Evolutionary conservation across 1,140 invertebrate species (phyloP).

Genomic region (Subanguina moxae): DNA sequence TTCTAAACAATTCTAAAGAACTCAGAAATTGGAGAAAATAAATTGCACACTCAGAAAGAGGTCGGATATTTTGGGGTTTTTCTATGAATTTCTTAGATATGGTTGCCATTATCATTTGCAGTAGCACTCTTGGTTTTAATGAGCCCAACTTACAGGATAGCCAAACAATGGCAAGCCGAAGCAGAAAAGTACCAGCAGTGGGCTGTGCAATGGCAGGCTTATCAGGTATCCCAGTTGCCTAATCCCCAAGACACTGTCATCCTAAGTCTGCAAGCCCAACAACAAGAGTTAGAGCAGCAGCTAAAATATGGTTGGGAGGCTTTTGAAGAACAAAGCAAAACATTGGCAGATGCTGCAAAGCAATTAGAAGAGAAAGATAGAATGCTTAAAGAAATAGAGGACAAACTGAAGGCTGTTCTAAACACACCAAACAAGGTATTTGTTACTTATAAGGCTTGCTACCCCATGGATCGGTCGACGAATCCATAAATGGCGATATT

Average conservation of each 20-base stretch:
- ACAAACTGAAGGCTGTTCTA: background rate
- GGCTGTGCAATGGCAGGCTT: slow-evolving; percentile 55
- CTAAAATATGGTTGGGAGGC: slow-evolving; percentile 52
- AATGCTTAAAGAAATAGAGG: slow-evolving; percentile 9
- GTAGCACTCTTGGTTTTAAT: background rate
- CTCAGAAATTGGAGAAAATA: too few species aligned
- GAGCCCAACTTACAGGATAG: slow-evolving; percentile 27
- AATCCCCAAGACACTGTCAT: slow-evolving; percentile 44
- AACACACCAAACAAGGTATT: slow-evolving; percentile 1
- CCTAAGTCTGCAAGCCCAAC: slow-evolving; percentile 36
- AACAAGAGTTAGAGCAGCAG: slow-evolving; percentile 46
- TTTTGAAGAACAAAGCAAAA: slow-evolving; percentile 45
- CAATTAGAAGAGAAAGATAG: slow-evolving; percentile 10
- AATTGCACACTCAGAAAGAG: too few species aligned
- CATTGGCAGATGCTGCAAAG: slow-evolving; percentile 17
- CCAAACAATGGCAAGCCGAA: slow-evolving; percentile 53
- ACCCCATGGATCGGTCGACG: slow-evolving; percentile 15
- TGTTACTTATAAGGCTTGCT: background rate
- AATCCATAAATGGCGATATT: too few species aligned
- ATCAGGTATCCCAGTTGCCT: slow-evolving; percentile 50
- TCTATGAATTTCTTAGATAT: too few species aligned
- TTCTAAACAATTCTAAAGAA: too few species aligned
- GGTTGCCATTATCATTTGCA: too few species aligned
- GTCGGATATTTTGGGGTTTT: too few species aligned
- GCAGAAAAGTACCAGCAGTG: slow-evolving; percentile 49